These are phyloP conservation scores for Oreochromis niloticus DNA, from an alignment of 2,113 vertebrate genomes.

Conservation along the genomic window DNA sequence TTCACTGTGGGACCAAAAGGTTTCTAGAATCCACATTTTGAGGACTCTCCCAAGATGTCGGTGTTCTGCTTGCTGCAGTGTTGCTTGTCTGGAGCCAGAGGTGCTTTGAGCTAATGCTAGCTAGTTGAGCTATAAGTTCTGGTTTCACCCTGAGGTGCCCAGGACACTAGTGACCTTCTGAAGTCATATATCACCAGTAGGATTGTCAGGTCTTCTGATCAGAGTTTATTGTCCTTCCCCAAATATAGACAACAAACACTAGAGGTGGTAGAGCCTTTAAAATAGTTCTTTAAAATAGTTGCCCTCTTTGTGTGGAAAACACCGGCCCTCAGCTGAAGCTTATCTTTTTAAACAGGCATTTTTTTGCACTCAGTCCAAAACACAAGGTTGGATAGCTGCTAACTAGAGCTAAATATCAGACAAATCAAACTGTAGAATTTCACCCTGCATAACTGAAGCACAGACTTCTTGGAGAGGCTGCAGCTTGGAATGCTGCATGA, in stretches of 20 bases:
- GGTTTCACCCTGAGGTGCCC: not conserved
- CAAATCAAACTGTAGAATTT: not conserved
- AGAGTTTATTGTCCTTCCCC: not conserved
- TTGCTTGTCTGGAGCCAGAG: not conserved
- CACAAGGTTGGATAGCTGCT: not conserved
- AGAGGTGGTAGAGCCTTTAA: not conserved
- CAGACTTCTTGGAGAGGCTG: not conserved
- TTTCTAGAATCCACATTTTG: not conserved
- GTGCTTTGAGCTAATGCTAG: not conserved
- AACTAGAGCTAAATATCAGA: not conserved
- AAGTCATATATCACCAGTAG: not conserved
- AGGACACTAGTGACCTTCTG: not conserved
- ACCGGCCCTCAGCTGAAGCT: not conserved
- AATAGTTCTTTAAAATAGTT: not conserved
- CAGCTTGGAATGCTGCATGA: not conserved
- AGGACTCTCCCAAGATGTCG: not conserved
- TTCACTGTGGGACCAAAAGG: not conserved
- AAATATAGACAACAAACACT: not conserved
- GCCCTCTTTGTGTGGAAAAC: not conserved
- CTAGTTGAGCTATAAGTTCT: not conserved
- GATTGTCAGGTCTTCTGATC: not conserved
- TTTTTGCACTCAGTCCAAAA: not conserved
- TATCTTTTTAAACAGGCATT: not conserved
- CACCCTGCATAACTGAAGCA: not conserved
- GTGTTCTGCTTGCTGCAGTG: not conserved